Conservation (phyloP, 2,113 vertebrate species). For the Sylvilagus bachmani region DNA sequence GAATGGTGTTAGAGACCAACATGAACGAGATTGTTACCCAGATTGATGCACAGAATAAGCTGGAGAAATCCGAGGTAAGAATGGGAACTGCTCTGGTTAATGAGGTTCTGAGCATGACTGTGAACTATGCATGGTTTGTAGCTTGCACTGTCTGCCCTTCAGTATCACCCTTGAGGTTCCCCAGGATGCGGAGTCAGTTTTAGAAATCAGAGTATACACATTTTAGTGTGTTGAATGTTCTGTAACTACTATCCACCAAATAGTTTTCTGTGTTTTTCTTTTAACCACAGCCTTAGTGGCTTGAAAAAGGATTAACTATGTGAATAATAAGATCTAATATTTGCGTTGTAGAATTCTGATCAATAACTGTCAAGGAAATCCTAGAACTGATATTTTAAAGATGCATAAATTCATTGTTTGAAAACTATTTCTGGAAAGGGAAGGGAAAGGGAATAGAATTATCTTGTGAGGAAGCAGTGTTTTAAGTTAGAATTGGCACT, state of each 20-base stretch:
- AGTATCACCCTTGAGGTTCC: slow-evolving; percentile 58
- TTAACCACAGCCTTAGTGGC: background rate
- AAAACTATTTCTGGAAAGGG: slow-evolving; percentile 57
- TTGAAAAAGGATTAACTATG: slow-evolving; percentile 64
- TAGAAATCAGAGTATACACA: background rate
- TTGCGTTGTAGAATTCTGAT: slow-evolving; percentile 3
- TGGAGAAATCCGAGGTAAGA: slow-evolving; percentile 99
- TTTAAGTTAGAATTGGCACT: background rate
- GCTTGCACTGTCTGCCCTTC: slow-evolving; percentile 67
- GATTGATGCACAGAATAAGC: slow-evolving; percentile 98
- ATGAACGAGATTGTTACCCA: slow-evolving; percentile 99
- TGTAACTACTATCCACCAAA: background rate
- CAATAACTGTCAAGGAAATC: slow-evolving; percentile 48
- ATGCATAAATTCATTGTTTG: background rate
- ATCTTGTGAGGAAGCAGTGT: background rate
- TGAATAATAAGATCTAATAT: slow-evolving; percentile 46
- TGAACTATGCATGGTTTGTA: slow-evolving; percentile 78
- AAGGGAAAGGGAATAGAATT: slow-evolving; percentile 42
- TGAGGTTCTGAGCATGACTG: slow-evolving; percentile 81
- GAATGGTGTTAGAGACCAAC: slow-evolving; percentile 99
- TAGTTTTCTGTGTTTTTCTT: slow-evolving; percentile 62
- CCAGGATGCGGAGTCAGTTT: slow-evolving; percentile 61
- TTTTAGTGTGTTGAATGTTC: slow-evolving; percentile 58
- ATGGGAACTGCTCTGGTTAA: slow-evolving; percentile 21
- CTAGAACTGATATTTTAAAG: slow-evolving; percentile 31